Evolutionary conservation across 2,113 vertebrate genomes (phyloP).

Genomic region (Tragelaphus imberbis): DNA sequence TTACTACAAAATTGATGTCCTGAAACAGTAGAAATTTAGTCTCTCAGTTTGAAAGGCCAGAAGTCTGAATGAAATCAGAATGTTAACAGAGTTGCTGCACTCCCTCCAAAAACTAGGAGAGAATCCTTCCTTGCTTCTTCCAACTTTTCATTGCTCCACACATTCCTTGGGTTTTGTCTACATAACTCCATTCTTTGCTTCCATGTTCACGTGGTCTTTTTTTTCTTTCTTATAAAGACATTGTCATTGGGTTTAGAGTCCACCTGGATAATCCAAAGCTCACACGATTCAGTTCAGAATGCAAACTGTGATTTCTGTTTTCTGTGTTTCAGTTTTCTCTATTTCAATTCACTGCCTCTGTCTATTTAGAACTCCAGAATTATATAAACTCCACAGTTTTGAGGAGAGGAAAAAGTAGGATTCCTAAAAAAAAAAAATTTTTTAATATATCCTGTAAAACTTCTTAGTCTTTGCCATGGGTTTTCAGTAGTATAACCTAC

Average conservation of each 20-base stretch:
- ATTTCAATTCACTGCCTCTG: neutral
- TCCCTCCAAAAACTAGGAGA: neutral
- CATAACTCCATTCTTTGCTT: neutral
- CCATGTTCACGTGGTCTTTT: neutral
- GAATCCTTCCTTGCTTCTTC: neutral
- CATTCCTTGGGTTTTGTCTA: neutral
- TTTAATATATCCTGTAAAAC: slow-evolving; percentile 8
- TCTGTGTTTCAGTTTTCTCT: slow-evolving; percentile 22
- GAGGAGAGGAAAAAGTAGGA: neutral
- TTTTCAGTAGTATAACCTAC: slow-evolving; percentile 75
- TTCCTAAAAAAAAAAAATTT: neutral
- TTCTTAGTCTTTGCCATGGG: slow-evolving; percentile 14
- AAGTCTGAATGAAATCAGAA: neutral
- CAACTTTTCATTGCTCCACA: neutral
- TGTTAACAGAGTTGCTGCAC: neutral
- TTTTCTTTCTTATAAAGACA: neutral
- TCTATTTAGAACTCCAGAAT: slow-evolving; percentile 29
- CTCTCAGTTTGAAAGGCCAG: neutral
- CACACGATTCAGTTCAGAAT: slow-evolving; percentile 9
- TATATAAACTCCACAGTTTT: slow-evolving; percentile 24
- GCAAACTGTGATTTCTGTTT: slow-evolving; percentile 39
- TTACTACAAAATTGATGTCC: neutral
- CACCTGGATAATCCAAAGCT: neutral
- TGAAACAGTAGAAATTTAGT: neutral
- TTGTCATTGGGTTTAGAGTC: neutral